Base-by-base conservation (phyloP, 2,888 invertebrate species). In the Drosophila meridionalis region DNA sequence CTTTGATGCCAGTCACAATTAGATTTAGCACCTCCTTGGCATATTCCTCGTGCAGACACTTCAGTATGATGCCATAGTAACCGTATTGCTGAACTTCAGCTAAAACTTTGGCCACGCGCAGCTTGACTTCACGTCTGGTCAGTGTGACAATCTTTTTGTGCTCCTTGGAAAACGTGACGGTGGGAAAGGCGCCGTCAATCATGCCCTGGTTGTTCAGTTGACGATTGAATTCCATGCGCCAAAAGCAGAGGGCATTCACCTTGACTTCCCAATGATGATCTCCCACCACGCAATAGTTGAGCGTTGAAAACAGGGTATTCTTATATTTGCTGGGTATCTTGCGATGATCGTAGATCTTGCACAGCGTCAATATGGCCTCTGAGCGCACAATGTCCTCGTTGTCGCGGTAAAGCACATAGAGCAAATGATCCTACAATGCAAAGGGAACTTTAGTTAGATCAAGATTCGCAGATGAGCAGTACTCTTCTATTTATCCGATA, bases 261-360 rank as follows among this genome's bases (percentile, higher is more conserved):
- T 97, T 96, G 0, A 97, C 97, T 91, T 97, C 97, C 97, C 97
- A 97, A 89, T 97, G 96, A 66, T 97, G 94, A 91, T 97, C 97
- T 11, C 94, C 93, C 0, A 95, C 94, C 0, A 96, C 95, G 1
- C 96, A 95, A 14, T 95, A 94, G 0, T 95, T 94, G 94, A 97
- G 95, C 5, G 95, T 94, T 36, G 94, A 94, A 83, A 95, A 95
- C 5, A 97, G 92, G 0, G 93, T 92, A 42, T 94, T 94, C 74
- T 95, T 94, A 79, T 94, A 94, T 9, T 93, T 91, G 20, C 93
- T 92, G 26, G 94, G 93, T 79, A 96, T 94, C 83, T 95, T 95
- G 40, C 95, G 94, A 84, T 96, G 94, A 72, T 95, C 94, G 83
- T 96, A 96, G 42, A 97, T 94, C 73, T 95, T 95, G 59, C 94